Evolutionary conservation across 2,113 vertebrate species (phyloP).

Genomic region (Rhinichthys klamathensis): DNA sequence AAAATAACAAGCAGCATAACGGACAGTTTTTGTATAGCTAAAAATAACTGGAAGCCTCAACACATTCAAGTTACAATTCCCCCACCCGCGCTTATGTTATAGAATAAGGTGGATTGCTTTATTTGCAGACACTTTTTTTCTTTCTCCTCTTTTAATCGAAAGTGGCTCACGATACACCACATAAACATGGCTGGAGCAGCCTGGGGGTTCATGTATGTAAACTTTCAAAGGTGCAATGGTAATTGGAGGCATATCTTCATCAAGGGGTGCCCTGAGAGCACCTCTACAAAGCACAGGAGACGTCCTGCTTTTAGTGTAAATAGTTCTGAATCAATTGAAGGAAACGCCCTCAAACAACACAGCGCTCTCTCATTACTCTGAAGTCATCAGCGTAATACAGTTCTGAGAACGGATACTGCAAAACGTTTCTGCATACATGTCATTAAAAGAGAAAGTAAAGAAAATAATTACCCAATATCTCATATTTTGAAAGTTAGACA

Average conservation of each 20-base stretch:
- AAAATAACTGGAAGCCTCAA: too few species aligned
- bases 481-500: not conserved
- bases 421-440: not conserved
- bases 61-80: too few species aligned
- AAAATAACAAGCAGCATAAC: too few species aligned
- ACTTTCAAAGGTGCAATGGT: not conserved
- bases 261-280: not conserved
- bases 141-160: not conserved
- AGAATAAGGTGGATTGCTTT: too few species aligned
- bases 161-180: not conserved
- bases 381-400: not conserved
- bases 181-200: not conserved
- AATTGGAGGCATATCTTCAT: not conserved
- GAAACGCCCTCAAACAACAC: slow-evolving; percentile 1
- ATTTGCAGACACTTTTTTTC: too few species aligned
- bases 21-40: too few species aligned
- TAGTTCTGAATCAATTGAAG: slow-evolving; percentile 7
- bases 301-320: not conserved
- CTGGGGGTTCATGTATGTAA: not conserved
- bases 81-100: too few species aligned
- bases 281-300: not conserved
- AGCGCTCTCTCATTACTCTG: not conserved
- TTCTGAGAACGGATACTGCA: not conserved
- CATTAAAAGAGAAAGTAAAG: not conserved
- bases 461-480: not conserved